Evolutionary conservation across 2,113 vertebrate genomes (phyloP).

Genomic region (Toxostoma redivivum): DNA sequence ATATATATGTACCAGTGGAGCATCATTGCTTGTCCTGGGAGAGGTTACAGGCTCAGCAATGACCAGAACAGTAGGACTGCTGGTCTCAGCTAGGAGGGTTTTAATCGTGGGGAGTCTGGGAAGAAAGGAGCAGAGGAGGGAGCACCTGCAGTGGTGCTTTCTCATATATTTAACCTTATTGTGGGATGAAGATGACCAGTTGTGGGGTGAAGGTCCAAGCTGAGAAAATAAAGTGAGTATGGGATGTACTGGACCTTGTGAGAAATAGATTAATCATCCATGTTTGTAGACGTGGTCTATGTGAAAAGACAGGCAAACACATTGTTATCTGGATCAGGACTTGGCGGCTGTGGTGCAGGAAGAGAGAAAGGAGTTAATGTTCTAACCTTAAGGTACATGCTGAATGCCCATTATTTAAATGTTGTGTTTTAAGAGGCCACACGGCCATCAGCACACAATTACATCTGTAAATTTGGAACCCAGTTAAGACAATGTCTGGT

Average conservation of each 20-base stretch:
- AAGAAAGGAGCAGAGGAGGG: not conserved
- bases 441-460: not conserved
- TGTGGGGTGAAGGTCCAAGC: not conserved
- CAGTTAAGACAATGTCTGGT: not conserved
- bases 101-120: not conserved
- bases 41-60: not conserved
- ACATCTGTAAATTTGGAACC: not conserved
- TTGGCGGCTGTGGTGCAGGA: not conserved
- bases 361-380: not conserved
- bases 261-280: not conserved
- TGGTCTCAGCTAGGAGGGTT: not conserved
- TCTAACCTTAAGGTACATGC: not conserved
- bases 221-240: not conserved
- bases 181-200: rapidly evolving
- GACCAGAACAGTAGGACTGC: not conserved
- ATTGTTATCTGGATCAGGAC: not conserved
- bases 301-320: not conserved
- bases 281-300: not conserved
- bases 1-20: rapidly evolving
- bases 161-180: not conserved
- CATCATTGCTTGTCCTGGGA: rapidly evolving
- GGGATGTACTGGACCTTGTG: not conserved
- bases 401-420: not conserved
- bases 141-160: not conserved
- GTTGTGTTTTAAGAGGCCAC: not conserved